Evolutionary conservation across 2,888 invertebrate genomes (phyloP), one percentile per base, ranked within the genome.

Genomic region (Chironomus riparius): DNA sequence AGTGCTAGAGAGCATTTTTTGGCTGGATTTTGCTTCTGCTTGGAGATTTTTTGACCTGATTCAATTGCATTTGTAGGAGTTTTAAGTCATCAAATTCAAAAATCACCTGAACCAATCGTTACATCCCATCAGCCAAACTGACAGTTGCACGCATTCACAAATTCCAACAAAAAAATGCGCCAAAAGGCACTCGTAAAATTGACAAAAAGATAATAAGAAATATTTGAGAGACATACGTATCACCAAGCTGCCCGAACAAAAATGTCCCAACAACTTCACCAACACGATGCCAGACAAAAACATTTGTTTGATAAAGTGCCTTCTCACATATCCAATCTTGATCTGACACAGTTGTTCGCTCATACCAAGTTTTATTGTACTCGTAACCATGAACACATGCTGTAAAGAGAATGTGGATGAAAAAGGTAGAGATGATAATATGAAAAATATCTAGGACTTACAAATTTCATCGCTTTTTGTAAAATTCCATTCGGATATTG

Each of bases 281-380:
- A 75, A 86, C 81, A 78, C 86, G 85, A 77, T 83, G 82, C 78
- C 85, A 82, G 56, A 86, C 86, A 79, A 88, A 85, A 50, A 86
- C 83, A 81, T 87, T 87, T 76, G 87, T 85, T 76, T 86, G 85
- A 78, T 85, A 84, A 78, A 87, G 81, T 78, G 85, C 84, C 79
- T 85, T 84, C 48, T 85, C 85, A 79, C 88, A 88, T 15, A 88
- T 87, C 88, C 88, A 88, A 80, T 87, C 79, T 80, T 86, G 84
- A 77, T 86, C 82, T 3, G 86, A 84, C 6, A 86, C 84, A 75
- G 86, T 84, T 13, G 88, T 87, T 77, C 80, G 80, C 47, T 81
- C 81, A 79, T 86, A 88, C 85, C 87, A 74, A 5, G 65, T 83
- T 76, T 79, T 81, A 81, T 88, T 87, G 80, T 86, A 88, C 77